Evolutionary conservation across 2,888 invertebrate genomes (phyloP).

Genomic region (Automeris io): DNA sequence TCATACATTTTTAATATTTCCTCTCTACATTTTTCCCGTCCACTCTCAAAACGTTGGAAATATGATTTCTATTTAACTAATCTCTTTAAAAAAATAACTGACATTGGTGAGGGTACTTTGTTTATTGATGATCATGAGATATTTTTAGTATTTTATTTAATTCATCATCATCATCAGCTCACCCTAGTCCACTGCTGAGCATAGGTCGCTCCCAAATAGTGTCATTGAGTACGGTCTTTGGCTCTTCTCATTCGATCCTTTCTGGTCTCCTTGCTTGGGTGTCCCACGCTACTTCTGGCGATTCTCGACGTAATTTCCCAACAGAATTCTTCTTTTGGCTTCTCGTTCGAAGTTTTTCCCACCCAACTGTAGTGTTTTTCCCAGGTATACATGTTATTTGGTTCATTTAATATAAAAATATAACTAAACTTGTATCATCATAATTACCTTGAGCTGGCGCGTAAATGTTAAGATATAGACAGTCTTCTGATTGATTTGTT

Average conservation of each 20-base stretch:
- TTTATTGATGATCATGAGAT: not conserved
- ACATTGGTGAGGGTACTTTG: not conserved
- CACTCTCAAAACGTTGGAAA: not conserved
- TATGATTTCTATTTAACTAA: not conserved
- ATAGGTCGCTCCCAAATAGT: no score
- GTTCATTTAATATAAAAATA: not conserved
- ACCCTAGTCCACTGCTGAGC: no score
- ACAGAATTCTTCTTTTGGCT: no score
- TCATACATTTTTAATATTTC: slow-evolving; percentile 42
- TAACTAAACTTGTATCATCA: not conserved
- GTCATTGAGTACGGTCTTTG: no score
- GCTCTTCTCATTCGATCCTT: no score
- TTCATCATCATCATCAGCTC: no score
- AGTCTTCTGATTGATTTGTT: slow-evolving; percentile 96
- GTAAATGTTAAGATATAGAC: slow-evolving; percentile 97
- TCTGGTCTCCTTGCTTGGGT: no score
- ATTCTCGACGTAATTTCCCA: no score
- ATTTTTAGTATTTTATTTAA: not conserved
- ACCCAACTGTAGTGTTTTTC: not conserved
- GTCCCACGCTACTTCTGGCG: no score
- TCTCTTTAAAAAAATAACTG: not conserved
- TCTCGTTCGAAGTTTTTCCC: no score
- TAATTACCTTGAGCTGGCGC: slow-evolving; percentile 94
- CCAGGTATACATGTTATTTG: not conserved
- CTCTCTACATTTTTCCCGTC: slow-evolving; percentile 19